A percentile compares a stretch with the other conserved stretches of the same genome.
Evolutionary conservation across 2,888 invertebrate genomes (phyloP).

Genomic region (Aphidoletes aphidimyza): DNA sequence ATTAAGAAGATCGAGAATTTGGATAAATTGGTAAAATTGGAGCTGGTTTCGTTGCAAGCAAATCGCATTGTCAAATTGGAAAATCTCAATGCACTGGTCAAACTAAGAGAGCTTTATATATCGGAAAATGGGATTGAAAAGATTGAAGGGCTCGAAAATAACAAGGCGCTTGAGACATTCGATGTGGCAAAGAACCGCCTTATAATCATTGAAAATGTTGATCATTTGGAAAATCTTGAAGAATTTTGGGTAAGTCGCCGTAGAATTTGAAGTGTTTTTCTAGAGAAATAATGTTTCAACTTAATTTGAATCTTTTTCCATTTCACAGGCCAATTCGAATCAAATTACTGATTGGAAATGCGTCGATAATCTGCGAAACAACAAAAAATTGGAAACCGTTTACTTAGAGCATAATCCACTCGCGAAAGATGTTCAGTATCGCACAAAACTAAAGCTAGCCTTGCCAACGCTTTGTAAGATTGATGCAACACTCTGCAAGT

Average conservation of each 20-base stretch:
- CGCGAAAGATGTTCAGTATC: constrained; percentile 83
- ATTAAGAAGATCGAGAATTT: constrained; percentile 87
- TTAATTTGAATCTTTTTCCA: constrained; percentile 55
- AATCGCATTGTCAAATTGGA: constrained; percentile 91
- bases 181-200: constrained; percentile 93
- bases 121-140: constrained; percentile 90
- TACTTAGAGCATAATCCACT: constrained; percentile 96
- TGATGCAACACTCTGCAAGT: constrained; percentile 91
- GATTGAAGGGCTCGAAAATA: constrained; percentile 81
- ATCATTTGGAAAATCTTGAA: constrained; percentile 80
- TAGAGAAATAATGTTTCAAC: neutral
- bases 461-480: constrained; percentile 88
- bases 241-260: constrained; percentile 95
- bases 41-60: constrained; percentile 87
- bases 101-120: constrained; percentile 88
- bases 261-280: constrained; percentile 60
- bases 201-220: constrained; percentile 79
- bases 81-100: constrained; percentile 78
- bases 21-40: constrained; percentile 76
- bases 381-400: constrained; percentile 80
- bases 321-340: constrained; percentile 88
- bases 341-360: constrained; percentile 85
- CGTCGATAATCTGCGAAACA: constrained; percentile 76
- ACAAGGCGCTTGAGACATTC: constrained; percentile 80
- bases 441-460: constrained; percentile 88